Evolutionary conservation across 2,113 vertebrate genomes (phyloP).

Genomic region (Alces alces): DNA sequence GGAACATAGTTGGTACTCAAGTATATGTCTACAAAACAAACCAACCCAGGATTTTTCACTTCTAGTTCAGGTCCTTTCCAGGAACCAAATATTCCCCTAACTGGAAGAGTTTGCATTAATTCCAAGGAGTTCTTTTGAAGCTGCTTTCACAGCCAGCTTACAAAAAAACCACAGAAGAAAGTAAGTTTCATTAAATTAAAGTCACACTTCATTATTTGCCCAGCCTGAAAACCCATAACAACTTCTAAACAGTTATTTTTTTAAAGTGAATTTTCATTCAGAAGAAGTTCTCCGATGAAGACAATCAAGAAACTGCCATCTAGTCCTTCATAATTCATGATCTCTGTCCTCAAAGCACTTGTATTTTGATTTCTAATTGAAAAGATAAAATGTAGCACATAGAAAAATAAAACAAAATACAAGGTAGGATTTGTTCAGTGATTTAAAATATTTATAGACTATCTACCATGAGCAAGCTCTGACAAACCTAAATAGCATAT

Average conservation of each 20-base stretch:
- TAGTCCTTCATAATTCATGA: neutral
- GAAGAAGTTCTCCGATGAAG: neutral
- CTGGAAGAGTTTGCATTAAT: neutral
- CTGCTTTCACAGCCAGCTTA: conserved; percentile 11
- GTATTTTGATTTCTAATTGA: conserved; percentile 16
- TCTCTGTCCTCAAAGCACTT: conserved; percentile 10
- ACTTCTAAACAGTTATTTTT: conserved; percentile 8
- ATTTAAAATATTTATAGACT: neutral
- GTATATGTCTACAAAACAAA: neutral
- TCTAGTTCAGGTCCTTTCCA: neutral
- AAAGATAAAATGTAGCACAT: conserved; percentile 11
- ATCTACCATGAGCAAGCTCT: neutral
- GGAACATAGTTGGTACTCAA: neutral
- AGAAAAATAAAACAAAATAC: neutral
- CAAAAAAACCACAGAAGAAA: conserved; percentile 56
- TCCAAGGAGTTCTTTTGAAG: conserved; percentile 24
- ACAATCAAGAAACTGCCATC: neutral
- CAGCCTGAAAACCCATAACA: conserved; percentile 14
- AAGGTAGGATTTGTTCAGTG: neutral
- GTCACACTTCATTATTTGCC: conserved; percentile 14
- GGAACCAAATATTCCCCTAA: neutral
- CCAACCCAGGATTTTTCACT: neutral
- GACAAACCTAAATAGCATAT: neutral
- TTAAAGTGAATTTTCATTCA: neutral
- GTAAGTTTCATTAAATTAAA: conserved; percentile 3